Evolutionary conservation across 2,113 vertebrate species (phyloP).

Genomic region (Scopus umbretta): DNA sequence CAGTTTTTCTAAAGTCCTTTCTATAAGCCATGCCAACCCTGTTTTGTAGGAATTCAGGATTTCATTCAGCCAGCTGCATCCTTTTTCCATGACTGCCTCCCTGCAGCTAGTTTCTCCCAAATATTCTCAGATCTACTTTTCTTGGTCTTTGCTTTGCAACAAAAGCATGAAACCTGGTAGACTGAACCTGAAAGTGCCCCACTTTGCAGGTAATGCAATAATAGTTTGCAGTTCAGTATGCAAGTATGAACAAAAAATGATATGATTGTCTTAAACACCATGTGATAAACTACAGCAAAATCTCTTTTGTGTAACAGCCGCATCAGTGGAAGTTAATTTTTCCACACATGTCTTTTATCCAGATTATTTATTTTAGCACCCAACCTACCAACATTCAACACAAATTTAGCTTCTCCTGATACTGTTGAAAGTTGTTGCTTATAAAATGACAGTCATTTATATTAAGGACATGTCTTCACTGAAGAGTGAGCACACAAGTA

Average conservation of each 20-base stretch:
- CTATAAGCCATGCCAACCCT: not conserved
- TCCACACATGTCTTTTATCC: not conserved
- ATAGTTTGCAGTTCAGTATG: not conserved
- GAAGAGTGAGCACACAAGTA: fast-evolving
- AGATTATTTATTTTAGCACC: not conserved
- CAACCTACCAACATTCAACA: not conserved
- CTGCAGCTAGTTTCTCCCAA: not conserved
- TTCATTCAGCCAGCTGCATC: not conserved
- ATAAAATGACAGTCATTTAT: not conserved
- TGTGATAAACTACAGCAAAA: not conserved
- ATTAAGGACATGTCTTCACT: not conserved
- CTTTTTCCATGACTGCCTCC: not conserved
- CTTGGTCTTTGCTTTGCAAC: not conserved
- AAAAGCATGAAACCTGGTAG: not conserved
- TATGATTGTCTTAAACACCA: not conserved
- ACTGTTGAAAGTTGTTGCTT: not conserved
- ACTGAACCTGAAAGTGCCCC: not conserved
- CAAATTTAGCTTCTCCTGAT: not conserved
- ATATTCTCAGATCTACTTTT: not conserved
- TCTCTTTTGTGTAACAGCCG: not conserved
- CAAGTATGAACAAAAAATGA: not conserved
- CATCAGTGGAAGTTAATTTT: not conserved
- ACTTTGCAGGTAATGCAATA: not conserved
- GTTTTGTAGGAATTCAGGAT: not conserved
- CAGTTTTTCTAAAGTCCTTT: not conserved